These are phyloP conservation scores for Leptodactylus fallax DNA, from an alignment of 2,797 vertebrate species.

Conservation along the genomic window DNA sequence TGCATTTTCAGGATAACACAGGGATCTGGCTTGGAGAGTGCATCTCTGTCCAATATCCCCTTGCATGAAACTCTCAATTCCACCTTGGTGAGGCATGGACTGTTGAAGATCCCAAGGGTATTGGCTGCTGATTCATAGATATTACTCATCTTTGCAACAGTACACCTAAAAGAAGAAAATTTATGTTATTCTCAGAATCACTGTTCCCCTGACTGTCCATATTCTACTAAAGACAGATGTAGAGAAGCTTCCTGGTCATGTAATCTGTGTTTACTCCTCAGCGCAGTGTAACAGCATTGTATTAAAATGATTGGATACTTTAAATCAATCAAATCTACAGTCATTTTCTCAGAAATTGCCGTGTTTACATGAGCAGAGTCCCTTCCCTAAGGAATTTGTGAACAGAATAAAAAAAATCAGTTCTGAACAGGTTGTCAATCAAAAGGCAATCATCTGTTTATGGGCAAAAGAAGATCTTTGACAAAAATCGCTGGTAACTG, in stretches of 20 bases:
- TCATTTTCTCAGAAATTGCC: slow-evolving; percentile 22
- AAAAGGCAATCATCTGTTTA: background rate
- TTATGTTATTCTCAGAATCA: background rate
- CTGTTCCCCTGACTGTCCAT: background rate
- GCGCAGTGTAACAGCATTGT: slow-evolving; percentile 8
- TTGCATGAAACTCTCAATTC: slow-evolving; percentile 94
- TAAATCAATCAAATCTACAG: slow-evolving; percentile 23
- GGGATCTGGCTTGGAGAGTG: slow-evolving; percentile 96
- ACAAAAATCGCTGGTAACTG: background rate
- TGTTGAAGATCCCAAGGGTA: slow-evolving; percentile 96
- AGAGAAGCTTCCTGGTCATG: background rate
- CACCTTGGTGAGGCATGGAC: slow-evolving; percentile 96
- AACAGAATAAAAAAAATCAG: slow-evolving; percentile 5
- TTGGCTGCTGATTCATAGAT: slow-evolving; percentile 98
- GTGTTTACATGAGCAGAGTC: background rate
- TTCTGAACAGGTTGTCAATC: slow-evolving; percentile 38
- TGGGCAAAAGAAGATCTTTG: background rate
- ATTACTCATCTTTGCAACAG: slow-evolving; percentile 92
- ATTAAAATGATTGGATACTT: slow-evolving; percentile 14
- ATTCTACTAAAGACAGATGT: background rate
- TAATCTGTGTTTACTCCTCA: slow-evolving; percentile 20
- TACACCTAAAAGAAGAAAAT: slow-evolving; percentile 66
- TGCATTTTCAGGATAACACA: slow-evolving; percentile 99
- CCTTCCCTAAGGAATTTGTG: background rate
- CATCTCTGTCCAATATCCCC: slow-evolving; percentile 95